These are phyloP conservation scores for Amblyopsis hoosieri DNA, from an alignment of 2,797 vertebrate species.

Conservation along the genomic window DNA sequence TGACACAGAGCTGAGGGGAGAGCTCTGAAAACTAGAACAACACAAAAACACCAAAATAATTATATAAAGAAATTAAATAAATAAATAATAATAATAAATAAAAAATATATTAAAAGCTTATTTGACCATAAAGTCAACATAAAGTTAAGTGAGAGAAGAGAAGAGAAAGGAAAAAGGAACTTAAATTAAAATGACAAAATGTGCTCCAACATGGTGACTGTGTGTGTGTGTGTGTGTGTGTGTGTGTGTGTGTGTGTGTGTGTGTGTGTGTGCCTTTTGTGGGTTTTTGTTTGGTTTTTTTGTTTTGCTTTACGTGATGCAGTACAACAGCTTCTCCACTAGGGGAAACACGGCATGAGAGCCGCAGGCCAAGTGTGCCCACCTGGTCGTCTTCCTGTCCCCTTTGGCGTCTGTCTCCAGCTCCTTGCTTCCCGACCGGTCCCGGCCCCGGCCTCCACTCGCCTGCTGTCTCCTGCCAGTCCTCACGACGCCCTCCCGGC, in stretches of 20 bases:
- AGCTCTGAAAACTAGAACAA: constrained; percentile 86
- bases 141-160: constrained; percentile 2
- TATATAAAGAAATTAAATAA: constrained; percentile 21
- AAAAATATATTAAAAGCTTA: constrained; percentile 12
- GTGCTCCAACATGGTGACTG: too few species aligned
- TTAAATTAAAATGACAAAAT: too few species aligned
- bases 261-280: too few species aligned
- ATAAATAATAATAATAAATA: constrained; percentile 2
- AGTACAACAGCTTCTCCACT: neutral
- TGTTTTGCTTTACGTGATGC: neutral
- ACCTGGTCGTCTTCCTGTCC: constrained; percentile 68
- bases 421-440: constrained; percentile 59
- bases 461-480: constrained; percentile 67
- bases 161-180: too few species aligned
- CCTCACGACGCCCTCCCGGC: constrained; percentile 58
- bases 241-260: too few species aligned
- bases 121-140: constrained; percentile 1
- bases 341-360: neutral
- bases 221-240: too few species aligned
- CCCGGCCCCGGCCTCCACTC: constrained; percentile 41
- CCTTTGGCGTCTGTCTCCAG: constrained; percentile 65
- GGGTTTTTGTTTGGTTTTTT: too few species aligned
- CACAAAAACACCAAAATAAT: constrained; percentile 62
- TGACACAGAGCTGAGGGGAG: constrained; percentile 88
- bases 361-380: constrained; percentile 27